Conservation (phyloP, 2,888 invertebrate species). For the Athrips mouffetella region DNA sequence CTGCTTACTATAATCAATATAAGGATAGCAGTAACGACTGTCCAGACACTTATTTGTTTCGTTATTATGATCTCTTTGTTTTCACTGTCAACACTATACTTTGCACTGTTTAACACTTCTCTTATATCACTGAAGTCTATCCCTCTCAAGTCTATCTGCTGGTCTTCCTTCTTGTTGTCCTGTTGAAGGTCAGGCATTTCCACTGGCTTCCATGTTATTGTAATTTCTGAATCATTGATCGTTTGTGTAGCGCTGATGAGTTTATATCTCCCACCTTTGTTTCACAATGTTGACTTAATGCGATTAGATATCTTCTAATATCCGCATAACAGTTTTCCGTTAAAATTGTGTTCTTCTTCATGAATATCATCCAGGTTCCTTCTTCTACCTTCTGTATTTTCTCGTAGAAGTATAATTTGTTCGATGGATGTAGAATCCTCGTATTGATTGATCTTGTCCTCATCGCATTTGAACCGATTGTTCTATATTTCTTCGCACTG, state of each 20-base stretch:
- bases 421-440: not conserved
- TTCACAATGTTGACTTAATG: not conserved
- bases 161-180: not conserved
- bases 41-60: no score
- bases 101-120: not conserved
- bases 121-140: not conserved
- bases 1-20: not conserved
- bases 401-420: not conserved
- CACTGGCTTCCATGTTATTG: not conserved
- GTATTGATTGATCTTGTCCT: not conserved
- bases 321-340: not conserved
- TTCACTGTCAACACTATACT: not conserved
- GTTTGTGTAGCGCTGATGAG: not conserved
- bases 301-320: not conserved
- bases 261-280: not conserved
- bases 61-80: no score
- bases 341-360: not conserved
- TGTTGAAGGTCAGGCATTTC: not conserved
- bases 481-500: constrained; percentile 10
- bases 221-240: not conserved
- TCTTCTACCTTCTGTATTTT: not conserved
- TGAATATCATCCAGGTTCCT: not conserved
- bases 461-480: not conserved
- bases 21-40: no score
- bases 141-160: not conserved